These are phyloP conservation scores for Chelonoidis abingdonii DNA, from an alignment of 2,113 vertebrate species.

Conservation along the genomic window DNA sequence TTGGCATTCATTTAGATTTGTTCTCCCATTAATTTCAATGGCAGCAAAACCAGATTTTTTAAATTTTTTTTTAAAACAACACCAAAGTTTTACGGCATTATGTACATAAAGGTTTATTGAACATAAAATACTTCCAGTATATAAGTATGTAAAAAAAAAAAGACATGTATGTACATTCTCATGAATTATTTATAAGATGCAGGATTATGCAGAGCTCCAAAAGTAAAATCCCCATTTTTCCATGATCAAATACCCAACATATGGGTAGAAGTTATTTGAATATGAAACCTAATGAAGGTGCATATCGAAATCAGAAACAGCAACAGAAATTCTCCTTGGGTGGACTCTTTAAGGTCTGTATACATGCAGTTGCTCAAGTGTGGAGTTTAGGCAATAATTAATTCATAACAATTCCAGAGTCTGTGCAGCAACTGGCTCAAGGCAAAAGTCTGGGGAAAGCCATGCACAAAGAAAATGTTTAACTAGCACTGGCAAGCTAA, in stretches of 20 bases:
- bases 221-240: background rate
- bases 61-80: background rate
- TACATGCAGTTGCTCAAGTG: background rate
- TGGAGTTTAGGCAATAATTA: background rate
- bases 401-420: background rate
- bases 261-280: background rate
- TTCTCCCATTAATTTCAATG: background rate
- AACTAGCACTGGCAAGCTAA: background rate
- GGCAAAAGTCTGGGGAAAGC: background rate
- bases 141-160: background rate
- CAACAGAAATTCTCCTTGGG: background rate
- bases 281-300: background rate
- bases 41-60: background rate
- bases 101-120: slow-evolving; percentile 2
- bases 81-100: background rate
- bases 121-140: background rate
- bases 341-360: background rate
- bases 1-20: slow-evolving; percentile 31
- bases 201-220: background rate
- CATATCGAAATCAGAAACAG: background rate
- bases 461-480: background rate
- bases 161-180: background rate
- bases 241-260: background rate
- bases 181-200: background rate
- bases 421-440: background rate